These are phyloP conservation scores for Catharus ustulatus DNA, from an alignment of 2,797 vertebrate species.

Conservation along the genomic window DNA sequence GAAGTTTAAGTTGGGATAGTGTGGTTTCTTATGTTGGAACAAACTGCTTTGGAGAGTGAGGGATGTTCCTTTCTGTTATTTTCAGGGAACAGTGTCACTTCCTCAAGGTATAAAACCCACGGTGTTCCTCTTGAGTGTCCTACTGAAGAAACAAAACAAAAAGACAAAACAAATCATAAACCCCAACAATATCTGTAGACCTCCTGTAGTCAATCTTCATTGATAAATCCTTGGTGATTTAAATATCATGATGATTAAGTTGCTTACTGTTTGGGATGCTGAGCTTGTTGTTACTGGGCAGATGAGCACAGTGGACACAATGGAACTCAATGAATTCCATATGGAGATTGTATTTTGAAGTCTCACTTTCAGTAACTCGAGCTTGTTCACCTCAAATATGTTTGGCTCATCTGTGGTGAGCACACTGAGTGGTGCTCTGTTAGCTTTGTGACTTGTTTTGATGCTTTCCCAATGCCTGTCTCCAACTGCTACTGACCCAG, in stretches of 20 bases:
- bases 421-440: rapidly evolving
- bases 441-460: background rate
- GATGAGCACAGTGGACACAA: background rate
- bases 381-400: background rate
- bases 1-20: background rate
- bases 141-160: background rate
- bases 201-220: background rate
- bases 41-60: background rate
- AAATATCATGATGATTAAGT: background rate
- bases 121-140: background rate
- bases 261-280: background rate
- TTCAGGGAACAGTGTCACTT: background rate
- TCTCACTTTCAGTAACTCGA: background rate
- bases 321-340: background rate
- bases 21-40: background rate
- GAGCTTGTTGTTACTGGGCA: background rate
- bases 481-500: background rate
- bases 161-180: background rate
- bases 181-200: background rate
- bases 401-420: background rate
- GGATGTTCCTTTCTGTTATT: background rate
- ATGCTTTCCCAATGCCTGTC: background rate
- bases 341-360: background rate
- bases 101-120: background rate
- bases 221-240: background rate